Conservation (phyloP, 1,140 invertebrate species). For the Platyura marginata region DNA sequence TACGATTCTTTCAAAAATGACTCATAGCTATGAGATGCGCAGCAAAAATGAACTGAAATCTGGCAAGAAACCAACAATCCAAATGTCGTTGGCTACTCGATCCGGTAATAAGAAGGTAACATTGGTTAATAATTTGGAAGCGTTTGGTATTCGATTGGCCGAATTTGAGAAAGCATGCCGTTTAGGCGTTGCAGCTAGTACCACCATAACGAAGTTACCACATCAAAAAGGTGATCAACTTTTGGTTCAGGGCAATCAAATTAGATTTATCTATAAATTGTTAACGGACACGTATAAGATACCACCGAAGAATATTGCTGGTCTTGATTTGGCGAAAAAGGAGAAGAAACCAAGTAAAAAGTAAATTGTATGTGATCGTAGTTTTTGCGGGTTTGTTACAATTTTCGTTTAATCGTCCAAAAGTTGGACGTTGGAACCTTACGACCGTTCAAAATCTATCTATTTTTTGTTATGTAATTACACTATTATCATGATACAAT, state of each 20-base stretch:
- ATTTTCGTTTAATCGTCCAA: too few relatives aligned
- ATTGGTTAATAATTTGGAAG: slow-evolving; percentile 69
- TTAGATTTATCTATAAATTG: slow-evolving; percentile 53
- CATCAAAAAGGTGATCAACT: slow-evolving; percentile 61
- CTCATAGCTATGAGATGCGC: slow-evolving; percentile 48
- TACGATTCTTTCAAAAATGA: slow-evolving; percentile 52
- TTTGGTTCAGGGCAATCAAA: slow-evolving; percentile 81
- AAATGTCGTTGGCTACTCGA: slow-evolving; percentile 56
- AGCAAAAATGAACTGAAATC: slow-evolving; percentile 34
- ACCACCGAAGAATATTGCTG: slow-evolving; percentile 40
- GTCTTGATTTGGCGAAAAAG: slow-evolving; percentile 43
- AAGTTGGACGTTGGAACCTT: too few relatives aligned
- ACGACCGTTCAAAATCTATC: too few relatives aligned
- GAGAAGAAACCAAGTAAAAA: slow-evolving; percentile 29
- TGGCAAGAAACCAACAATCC: slow-evolving; percentile 60
- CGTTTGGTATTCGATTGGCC: slow-evolving; percentile 59
- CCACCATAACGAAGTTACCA: slow-evolving; percentile 54
- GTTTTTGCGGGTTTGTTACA: too few relatives aligned
- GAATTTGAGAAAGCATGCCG: slow-evolving; percentile 71
- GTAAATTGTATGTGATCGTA: neutral
- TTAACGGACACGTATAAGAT: slow-evolving; percentile 49
- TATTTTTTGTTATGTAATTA: too few relatives aligned
- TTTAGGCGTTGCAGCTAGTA: slow-evolving; percentile 65
- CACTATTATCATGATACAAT: too few relatives aligned
- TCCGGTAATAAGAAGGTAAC: slow-evolving; percentile 85